Evolutionary conservation across 2,888 invertebrate genomes (phyloP), one percentile per base, ranked within the genome.

Genomic region (Aphidoletes aphidimyza): DNA sequence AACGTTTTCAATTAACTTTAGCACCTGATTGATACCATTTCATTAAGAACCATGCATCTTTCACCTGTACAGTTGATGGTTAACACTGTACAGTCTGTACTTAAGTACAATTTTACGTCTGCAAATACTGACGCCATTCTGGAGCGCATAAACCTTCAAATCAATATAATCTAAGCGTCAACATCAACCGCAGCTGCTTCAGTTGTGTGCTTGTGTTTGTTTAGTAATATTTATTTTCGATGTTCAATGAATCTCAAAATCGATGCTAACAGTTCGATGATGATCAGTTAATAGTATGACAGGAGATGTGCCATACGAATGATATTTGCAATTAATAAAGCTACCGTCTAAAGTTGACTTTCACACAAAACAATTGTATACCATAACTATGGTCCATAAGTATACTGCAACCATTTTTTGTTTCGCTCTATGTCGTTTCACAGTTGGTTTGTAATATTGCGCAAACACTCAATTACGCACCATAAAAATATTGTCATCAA

Each of bases 1-100:
- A 69, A 69, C 34, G 34, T 69, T 69, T 11, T 69, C 69, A 69
- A 69, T 30, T 69, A 11, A 30, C 69, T 69, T 69, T 30, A 30
- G 34, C 69, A 69, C 69, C 69, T 69, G 69, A 69, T 30, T n/a
- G 30, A 69, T 69, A 9, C 30, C 3, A 30, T 30, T 26, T 54
- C 22, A 54, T 19, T 54, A 26, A 17, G 22, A 54, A 6, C 54
- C 8, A 22, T 5, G 5, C 26, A 6, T 54, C 5, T 26, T 22
- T 54, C 54, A 1, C 9, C 22, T 9, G 3, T n/a, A n/a, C n/a
- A n/a, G n/a, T n/a, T n/a, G n/a, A n/a, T n/a, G n/a, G n/a, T n/a
- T n/a, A n/a, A n/a, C n/a, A n/a, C n/a, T n/a, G n/a, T n/a, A n/a
- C n/a, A n/a, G n/a, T n/a, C n/a, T n/a, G n/a, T n/a, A n/a, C n/a